Conservation (phyloP, 2,797 vertebrate genomes). For the Poliocrania exsul region DNA sequence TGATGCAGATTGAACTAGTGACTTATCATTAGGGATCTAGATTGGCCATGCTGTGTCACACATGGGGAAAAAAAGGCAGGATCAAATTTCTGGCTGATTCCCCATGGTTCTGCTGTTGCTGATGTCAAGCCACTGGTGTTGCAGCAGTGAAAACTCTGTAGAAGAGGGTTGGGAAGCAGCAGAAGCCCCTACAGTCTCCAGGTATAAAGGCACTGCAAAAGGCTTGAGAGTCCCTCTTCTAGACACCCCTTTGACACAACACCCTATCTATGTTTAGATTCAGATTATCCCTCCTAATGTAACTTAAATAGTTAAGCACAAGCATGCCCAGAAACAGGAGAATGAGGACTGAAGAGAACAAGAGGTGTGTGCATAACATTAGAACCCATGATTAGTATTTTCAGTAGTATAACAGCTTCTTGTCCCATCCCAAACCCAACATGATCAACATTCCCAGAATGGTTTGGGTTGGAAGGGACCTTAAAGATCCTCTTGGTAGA, state of each 20-base stretch:
- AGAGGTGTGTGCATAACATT: background rate
- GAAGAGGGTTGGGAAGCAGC: background rate
- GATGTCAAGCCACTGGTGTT: background rate
- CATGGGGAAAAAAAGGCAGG: background rate
- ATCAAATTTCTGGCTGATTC: background rate
- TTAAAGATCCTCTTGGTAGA: background rate
- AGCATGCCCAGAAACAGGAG: background rate
- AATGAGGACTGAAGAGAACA: background rate
- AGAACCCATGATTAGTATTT: background rate
- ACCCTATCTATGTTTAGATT: background rate
- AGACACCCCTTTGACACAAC: background rate
- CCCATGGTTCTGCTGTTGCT: background rate
- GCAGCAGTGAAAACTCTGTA: background rate
- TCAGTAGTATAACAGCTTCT: background rate
- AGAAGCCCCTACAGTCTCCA: background rate
- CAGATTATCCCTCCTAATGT: background rate
- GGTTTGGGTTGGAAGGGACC: background rate
- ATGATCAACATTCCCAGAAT: background rate
- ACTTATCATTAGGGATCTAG: background rate
- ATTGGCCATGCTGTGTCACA: background rate
- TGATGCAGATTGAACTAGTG: background rate
- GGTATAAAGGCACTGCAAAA: background rate
- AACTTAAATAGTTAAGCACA: background rate
- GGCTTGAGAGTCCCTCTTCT: background rate
- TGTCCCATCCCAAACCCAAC: rapidly evolving